Evolutionary conservation across 2,113 vertebrate species (phyloP).

Genomic region (Herpetotheres cachinnans): DNA sequence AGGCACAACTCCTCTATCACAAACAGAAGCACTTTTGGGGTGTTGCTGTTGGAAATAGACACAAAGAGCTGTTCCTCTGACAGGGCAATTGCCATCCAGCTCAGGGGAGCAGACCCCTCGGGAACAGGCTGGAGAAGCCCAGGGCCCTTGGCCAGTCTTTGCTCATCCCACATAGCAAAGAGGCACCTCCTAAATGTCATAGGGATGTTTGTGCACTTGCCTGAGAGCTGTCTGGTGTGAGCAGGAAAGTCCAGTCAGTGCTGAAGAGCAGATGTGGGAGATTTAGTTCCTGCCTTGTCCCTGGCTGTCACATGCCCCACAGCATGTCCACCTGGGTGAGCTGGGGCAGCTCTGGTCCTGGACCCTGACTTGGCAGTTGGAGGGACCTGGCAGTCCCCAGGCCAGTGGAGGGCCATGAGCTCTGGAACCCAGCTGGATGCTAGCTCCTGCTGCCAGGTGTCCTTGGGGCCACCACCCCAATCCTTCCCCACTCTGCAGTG

Average conservation of each 20-base stretch:
- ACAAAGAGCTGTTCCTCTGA: neutral
- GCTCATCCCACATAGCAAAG: neutral
- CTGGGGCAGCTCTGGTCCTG: neutral
- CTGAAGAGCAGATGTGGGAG: neutral
- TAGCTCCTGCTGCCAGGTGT: neutral
- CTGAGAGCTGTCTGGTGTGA: neutral
- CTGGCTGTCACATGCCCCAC: neutral
- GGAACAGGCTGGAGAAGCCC: neutral
- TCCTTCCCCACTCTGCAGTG: neutral
- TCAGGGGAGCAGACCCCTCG: neutral
- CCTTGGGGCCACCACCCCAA: neutral
- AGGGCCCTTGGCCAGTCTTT: neutral
- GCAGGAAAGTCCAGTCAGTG: neutral
- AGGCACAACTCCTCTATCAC: neutral
- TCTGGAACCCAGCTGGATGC: neutral
- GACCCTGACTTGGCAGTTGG: neutral
- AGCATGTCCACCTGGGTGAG: accelerated
- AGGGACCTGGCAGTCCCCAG: neutral
- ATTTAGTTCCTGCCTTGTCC: accelerated
- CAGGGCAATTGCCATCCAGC: neutral
- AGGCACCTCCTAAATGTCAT: neutral
- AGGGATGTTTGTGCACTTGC: neutral
- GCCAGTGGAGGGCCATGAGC: neutral
- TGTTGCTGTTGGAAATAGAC: neutral
- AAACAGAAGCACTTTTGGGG: neutral